Conservation (phyloP, 2,113 vertebrate genomes). For the Albula goreensis region DNA sequence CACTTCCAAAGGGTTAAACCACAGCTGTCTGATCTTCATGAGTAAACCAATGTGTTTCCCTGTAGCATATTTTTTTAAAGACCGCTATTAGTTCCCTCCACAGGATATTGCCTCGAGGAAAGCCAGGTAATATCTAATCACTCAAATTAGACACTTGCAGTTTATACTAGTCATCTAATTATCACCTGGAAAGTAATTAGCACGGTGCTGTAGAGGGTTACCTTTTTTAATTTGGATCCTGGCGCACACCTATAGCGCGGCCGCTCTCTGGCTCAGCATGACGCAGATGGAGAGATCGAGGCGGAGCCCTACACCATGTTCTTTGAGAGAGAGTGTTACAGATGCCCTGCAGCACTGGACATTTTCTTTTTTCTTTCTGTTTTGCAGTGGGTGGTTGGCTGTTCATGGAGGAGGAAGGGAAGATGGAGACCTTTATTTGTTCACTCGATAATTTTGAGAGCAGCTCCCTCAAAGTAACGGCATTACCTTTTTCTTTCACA, state of each 20-base stretch:
- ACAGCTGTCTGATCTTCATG: not conserved
- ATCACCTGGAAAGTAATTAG: constrained; percentile 47
- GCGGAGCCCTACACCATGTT: not conserved
- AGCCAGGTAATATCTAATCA: constrained; percentile 50
- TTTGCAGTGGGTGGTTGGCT: no score
- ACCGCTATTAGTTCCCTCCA: constrained; percentile 1
- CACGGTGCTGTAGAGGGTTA: constrained; percentile 33
- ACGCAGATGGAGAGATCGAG: not conserved
- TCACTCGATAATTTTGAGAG: not conserved
- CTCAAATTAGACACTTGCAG: constrained; percentile 54
- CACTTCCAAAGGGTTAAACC: not conserved
- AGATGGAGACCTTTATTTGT: not conserved
- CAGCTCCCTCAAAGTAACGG: not conserved
- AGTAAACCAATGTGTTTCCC: not conserved
- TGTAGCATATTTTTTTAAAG: not conserved
- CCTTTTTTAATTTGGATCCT: constrained; percentile 8
- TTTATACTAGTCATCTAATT: constrained; percentile 54
- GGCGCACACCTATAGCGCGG: constrained; percentile 12
- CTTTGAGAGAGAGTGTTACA: not conserved
- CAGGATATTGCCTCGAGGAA: constrained; percentile 37
- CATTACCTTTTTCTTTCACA: not conserved
- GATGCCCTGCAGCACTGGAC: not conserved
- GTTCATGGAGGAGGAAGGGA: not conserved
- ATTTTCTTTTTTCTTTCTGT: not conserved
- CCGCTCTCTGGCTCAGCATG: constrained; percentile 27